phyloP scores from a whole-genome alignment of 2,113 vertebrate species.

The Nesoenas mayeri region DNA sequence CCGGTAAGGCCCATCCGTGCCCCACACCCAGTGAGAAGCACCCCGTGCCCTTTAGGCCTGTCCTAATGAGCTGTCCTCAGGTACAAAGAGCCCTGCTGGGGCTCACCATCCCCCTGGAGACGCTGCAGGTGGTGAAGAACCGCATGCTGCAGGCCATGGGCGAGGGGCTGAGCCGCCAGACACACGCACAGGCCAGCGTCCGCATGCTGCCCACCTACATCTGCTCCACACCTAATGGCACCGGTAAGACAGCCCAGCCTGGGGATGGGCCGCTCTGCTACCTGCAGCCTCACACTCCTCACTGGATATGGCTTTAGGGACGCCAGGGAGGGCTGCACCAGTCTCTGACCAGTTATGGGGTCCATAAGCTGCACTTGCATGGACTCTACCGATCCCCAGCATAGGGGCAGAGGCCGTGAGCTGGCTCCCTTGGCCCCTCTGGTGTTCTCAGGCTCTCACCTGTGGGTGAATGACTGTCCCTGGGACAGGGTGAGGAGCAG shows the following conservation, averaged over 20 bases:
- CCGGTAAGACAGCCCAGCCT: conserved; percentile 70
- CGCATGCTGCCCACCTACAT: conserved; percentile 88
- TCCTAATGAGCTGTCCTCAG: conserved; percentile 44
- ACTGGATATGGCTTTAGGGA: neutral
- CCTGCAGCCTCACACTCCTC: rapidly evolving
- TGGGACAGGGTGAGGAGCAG: neutral
- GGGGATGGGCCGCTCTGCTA: neutral
- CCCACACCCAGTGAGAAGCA: rapidly evolving
- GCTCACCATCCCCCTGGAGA: conserved; percentile 67
- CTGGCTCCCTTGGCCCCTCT: neutral
- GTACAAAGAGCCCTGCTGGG: conserved; percentile 68
- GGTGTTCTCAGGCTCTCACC: neutral
- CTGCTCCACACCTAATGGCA: conserved; percentile 81
- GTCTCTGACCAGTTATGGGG: neutral
- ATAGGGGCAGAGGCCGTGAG: neutral
- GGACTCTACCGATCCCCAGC: neutral
- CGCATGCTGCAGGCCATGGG: conserved; percentile 71
- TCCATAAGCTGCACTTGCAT: neutral
- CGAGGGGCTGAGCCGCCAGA: conserved; percentile 70
- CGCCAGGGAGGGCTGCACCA: neutral
- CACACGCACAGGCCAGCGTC: conserved; percentile 56
- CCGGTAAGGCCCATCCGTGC: neutral
- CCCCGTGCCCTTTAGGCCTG: neutral
- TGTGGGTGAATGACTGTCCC: rapidly evolving
- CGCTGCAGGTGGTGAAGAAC: conserved; percentile 73